phyloP scores from a whole-genome alignment of 1,140 invertebrate genomes.

The Trachymyrmex cornetzi region DNA sequence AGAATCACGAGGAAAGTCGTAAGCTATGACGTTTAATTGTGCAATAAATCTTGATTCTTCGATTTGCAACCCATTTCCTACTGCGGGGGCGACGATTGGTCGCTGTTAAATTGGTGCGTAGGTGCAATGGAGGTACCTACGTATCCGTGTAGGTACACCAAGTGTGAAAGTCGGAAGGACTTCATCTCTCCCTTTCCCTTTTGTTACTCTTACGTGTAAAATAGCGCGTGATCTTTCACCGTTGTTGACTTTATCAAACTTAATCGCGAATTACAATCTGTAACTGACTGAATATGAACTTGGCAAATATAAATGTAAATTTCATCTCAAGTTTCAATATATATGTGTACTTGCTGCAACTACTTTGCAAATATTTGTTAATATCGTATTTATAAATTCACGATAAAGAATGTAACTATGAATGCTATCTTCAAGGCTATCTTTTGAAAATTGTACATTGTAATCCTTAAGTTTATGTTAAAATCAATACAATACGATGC shows the following conservation, averaged over 20 bases:
- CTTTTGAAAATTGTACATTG: neutral
- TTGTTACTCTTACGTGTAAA: slow-evolving; percentile 52
- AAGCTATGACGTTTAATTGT: slow-evolving; percentile 84
- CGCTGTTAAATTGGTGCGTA: slow-evolving; percentile 84
- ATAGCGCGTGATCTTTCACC: slow-evolving; percentile 54
- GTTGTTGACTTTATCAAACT: neutral
- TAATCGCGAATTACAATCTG: slow-evolving; percentile 3
- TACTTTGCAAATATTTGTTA: neutral
- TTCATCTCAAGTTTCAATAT: neutral
- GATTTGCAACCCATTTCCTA: slow-evolving; percentile 86
- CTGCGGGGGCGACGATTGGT: slow-evolving; percentile 84
- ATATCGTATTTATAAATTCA: neutral
- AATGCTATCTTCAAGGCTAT: neutral
- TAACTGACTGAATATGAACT: slow-evolving; percentile 8
- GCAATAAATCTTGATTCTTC: slow-evolving; percentile 86
- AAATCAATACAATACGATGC: neutral
- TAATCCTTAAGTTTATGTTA: neutral
- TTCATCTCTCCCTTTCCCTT: slow-evolving; percentile 54
- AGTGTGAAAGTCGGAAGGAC: slow-evolving; percentile 85
- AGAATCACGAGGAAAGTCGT: slow-evolving; percentile 82
- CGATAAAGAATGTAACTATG: neutral
- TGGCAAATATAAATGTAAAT: neutral
- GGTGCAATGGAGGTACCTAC: slow-evolving; percentile 83
- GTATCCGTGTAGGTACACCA: slow-evolving; percentile 80
- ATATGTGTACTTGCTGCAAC: neutral